Base-by-base conservation (phyloP, 2,113 vertebrate genomes). In the Calonectris borealis region DNA sequence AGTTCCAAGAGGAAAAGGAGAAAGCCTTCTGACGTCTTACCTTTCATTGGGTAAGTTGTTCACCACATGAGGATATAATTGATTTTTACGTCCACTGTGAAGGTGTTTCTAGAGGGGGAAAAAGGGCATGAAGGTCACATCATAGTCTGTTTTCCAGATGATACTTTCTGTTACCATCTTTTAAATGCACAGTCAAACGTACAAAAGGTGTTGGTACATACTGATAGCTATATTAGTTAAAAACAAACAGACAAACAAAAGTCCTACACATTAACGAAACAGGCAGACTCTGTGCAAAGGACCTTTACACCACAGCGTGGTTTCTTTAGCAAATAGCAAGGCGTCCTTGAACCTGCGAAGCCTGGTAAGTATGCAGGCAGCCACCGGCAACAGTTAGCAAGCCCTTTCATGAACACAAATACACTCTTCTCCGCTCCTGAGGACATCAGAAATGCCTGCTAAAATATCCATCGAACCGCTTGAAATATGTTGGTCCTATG, bases 401-500 rank as follows among this genome's bases (percentile, higher is more conserved):
- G 44, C 13, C 10, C 6, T 76, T 83, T 16, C 19, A 10, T 8
- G 32, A 58, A 11, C 13, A n/a, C 7, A 73, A 60, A 64, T 25
- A 7, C 11, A 42, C 21, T 19, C 11, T 31, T 55, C 42, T 14
- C 6, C 0, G 0, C 13, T 51, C 10, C 26, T 24, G 44, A 48
- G 60, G 29, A 38, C 21, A 16, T 40, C 6, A 22, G 18, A 87
- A 44, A 42, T 21, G 31, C 17, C 8, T 22, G 31, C 8, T 32
- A 36, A 83, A 79, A 42, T 24, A 76, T 1, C 36, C 15, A 2
- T 13, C 0, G 0, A 60, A 24, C 16, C 57, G n/a, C 20, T 34
- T 77, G 29, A 52, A 65, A 22, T 40, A 48, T 6, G 2, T 11
- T 40, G 24, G 19, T 68, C 24, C 26, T 36, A 10, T 7, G 13